Evolutionary conservation across 2,113 vertebrate species (phyloP), one percentile per base, ranked within the genome.

Genomic region (Coracopsis vasa): DNA sequence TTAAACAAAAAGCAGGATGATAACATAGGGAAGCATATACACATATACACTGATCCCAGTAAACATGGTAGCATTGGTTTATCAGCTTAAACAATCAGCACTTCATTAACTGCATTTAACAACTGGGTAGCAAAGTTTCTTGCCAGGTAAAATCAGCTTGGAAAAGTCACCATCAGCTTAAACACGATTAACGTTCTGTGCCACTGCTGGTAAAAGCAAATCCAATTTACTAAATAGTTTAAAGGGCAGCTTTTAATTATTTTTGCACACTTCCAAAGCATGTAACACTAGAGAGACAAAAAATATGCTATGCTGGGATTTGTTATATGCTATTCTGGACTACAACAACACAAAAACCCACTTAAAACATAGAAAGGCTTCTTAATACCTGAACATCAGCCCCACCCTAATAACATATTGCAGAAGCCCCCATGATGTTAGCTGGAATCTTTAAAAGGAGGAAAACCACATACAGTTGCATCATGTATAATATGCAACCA

Each of bases 161-260:
- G 48, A 96, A 93, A 97, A 96, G 94, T 96, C 93, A 96, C 85
- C 93, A 88, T 65, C 86, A 97, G 92, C 91, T 97, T 96, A 96
- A 91, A 89, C 45, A 45, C 13, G 53, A 97, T 97, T 95, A 96
- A 87, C 86, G 93, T 90, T 86, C 86, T 25, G 90, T 93, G 61
- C 90, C 66, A 61, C 37, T 54, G 67, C 77, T 66, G 72, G 73
- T 69, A 65, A 90, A 88, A 92, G 75, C 77, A 93, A 97, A 96
- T 95, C 94, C 89, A 96, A 92, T 96, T 95, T 92, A 83, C 66
- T 96, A 80, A 82, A 94, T 35, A 95, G 65, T 96, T 96, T 88
- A 95, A 93, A 92, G 87, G 69, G 73, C 4, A 7, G 24, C 9
- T 95, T 95, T 96, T 91, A 92, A 92, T 95, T 86, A 93, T 92